Base-by-base conservation (phyloP, 2,113 vertebrate genomes). In the Dunckerocampus dactyliophorus region DNA sequence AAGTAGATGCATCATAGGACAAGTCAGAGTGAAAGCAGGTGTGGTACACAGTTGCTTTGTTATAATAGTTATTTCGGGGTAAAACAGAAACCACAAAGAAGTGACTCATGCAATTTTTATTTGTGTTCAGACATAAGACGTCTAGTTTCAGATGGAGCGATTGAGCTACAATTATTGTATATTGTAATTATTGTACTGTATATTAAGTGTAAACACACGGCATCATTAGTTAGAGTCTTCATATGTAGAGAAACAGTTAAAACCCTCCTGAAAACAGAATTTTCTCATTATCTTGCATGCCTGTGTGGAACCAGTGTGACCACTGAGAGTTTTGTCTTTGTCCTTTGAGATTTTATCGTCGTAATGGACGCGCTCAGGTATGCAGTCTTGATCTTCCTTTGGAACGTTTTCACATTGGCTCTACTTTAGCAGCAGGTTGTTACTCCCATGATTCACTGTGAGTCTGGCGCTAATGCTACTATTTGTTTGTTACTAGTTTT, bases 301-400 rank as follows among this genome's bases (percentile, higher is more conserved):
- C 68, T 60, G 34, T 51, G 65, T 77, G 20, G 14, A 63, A 63
- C 63, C 50, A 28, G 22, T 14, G 37, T 57, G 19, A 15, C 34
- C 56, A 58, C 14, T 22, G 20, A 21, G 11, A 58, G 19, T 6
- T 22, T 22, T 58, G 34, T 58, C 21, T 43, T 45, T 4, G 11
- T 65, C 67, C 5, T 69, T 57, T 43, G 9, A 81, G 80, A 84
- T 82, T 82, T 66, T 75, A 85, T 86, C 84, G 65, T 60, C 53
- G 55, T 75, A 87, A 84, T 77, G 71, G 81, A 74, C 72, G 67
- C 8, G 76, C 80, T 76, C 80, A 77, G 84, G 73, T 85, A 86
- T 87, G 81, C 77, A 46, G 73, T 84, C 82, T 83, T 88, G 81
- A 88, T 85, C 78, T 65, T 69, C 54, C 72, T 65, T 64, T 69